These are phyloP conservation scores for Callorhinus ursinus DNA, from an alignment of 2,113 vertebrate genomes.

Conservation along the genomic window DNA sequence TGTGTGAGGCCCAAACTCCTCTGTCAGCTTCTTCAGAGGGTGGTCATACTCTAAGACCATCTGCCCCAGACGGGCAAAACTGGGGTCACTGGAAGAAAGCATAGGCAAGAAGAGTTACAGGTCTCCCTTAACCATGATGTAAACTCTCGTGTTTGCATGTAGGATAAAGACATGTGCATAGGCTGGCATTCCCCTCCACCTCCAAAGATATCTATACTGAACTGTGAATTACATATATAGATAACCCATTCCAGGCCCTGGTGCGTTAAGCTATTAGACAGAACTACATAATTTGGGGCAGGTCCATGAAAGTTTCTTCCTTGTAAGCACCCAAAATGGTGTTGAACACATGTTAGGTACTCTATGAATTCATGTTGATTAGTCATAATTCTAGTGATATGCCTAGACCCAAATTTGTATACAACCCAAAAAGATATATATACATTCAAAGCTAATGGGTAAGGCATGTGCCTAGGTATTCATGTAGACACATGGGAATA, in stretches of 20 bases:
- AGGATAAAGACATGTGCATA: not conserved
- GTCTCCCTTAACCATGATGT: not conserved
- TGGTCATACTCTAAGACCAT: conserved; percentile 96
- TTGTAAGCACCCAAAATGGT: conserved; percentile 7
- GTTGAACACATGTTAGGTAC: not conserved
- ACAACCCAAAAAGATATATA: not conserved
- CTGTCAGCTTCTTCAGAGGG: conserved; percentile 93
- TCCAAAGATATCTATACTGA: not conserved
- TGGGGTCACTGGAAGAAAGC: conserved; percentile 88
- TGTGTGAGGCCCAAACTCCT: conserved; percentile 96
- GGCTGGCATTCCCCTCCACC: not conserved
- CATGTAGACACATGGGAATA: not conserved
- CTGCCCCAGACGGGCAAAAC: conserved; percentile 92
- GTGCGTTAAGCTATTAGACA: not conserved
- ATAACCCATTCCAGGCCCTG: not conserved
- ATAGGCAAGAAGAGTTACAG: not conserved
- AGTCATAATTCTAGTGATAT: not conserved
- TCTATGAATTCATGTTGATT: not conserved
- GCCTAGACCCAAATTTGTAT: not conserved
- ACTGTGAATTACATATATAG: not conserved
- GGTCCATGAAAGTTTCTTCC: not conserved
- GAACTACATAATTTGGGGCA: not conserved
- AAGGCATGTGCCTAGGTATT: not conserved
- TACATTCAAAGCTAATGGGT: not conserved
- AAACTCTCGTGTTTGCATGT: not conserved